Evolutionary conservation across 2,113 vertebrate species (phyloP).

Genomic region (Sitta europaea): DNA sequence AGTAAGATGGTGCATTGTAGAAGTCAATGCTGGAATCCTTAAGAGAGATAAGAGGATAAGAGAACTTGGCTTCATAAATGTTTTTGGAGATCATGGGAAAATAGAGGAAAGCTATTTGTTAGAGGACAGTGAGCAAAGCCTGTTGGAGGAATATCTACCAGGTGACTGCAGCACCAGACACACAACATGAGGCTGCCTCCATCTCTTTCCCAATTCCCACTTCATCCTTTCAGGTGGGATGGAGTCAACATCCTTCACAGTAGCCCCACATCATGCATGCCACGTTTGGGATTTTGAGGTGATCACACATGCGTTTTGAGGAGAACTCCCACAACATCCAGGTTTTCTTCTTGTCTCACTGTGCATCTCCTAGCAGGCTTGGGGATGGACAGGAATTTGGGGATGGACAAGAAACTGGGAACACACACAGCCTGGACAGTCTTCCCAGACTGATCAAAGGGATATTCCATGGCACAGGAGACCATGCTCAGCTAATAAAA

Average conservation of each 20-base stretch:
- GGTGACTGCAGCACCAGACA: neutral
- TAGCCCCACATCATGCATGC: accelerated
- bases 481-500: neutral
- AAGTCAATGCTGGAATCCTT: neutral
- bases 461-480: neutral
- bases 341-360: neutral
- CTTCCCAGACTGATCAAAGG: neutral
- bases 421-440: neutral
- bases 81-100: neutral
- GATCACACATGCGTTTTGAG: accelerated
- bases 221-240: neutral
- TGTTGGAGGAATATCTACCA: neutral
- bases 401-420: neutral
- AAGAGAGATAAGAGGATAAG: accelerated
- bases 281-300: neutral
- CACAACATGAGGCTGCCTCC: neutral
- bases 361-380: neutral
- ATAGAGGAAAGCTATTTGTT: neutral
- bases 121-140: neutral
- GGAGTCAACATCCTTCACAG: neutral
- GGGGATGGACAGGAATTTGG: neutral
- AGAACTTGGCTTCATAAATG: neutral
- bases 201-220: neutral
- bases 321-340: accelerated
- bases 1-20: neutral